phyloP scores from a whole-genome alignment of 2,888 invertebrate genomes.

The Boloria euphrosyne region DNA sequence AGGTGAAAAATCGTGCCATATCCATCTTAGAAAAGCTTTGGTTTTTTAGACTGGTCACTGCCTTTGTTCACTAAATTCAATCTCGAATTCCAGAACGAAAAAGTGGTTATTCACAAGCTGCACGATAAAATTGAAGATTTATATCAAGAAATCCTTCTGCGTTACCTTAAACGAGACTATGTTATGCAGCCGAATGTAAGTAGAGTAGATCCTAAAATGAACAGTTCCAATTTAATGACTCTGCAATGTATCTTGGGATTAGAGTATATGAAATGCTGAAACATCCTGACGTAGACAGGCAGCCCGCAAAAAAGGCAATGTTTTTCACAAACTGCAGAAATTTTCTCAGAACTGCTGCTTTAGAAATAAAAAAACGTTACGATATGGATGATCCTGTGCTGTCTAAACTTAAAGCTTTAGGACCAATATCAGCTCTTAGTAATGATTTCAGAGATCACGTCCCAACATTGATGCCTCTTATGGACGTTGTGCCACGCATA shows the following conservation, averaged over 20 bases:
- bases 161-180: slow-evolving; percentile 12
- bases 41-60: background rate
- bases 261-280: slow-evolving; percentile 15
- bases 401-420: slow-evolving; percentile 19
- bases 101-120: background rate
- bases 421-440: slow-evolving; percentile 13
- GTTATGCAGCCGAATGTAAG: slow-evolving; percentile 1
- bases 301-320: background rate
- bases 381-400: slow-evolving; percentile 22
- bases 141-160: slow-evolving; percentile 12
- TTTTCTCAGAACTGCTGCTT: background rate
- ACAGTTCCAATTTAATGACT: slow-evolving; percentile 1
- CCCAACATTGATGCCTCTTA: slow-evolving; percentile 28
- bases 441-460: slow-evolving; percentile 12
- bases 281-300: background rate
- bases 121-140: slow-evolving; percentile 9
- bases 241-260: slow-evolving; percentile 21
- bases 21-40: no score
- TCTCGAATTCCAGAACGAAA: slow-evolving; percentile 4
- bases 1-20: background rate
- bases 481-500: slow-evolving; percentile 34
- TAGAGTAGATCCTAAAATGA: background rate
- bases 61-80: slow-evolving; percentile 7
- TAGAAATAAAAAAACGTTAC: slow-evolving; percentile 10
- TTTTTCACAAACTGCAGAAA: slow-evolving; percentile 2